A percentile compares a stretch with the other conserved stretches of the same genome.
Evolutionary conservation across 1,140 invertebrate genomes (phyloP).

Genomic region (Lordiphosa stackelbergi): DNA sequence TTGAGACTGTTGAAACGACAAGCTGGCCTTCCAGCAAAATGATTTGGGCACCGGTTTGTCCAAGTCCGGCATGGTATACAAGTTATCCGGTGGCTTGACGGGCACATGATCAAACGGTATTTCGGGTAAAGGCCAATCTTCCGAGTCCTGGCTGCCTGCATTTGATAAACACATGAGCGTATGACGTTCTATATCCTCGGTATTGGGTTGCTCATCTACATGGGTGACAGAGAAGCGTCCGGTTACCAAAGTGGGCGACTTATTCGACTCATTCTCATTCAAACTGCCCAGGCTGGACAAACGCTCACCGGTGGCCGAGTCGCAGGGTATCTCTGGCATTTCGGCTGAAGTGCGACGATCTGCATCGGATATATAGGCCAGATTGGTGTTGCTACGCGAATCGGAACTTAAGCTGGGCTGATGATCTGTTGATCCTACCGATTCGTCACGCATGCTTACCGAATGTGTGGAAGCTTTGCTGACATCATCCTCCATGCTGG

Average conservation of each 20-base stretch:
- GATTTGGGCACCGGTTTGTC: slow-evolving; percentile 75
- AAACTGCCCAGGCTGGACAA: slow-evolving; percentile 71
- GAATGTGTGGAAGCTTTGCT: slow-evolving; percentile 88
- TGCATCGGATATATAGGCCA: slow-evolving; percentile 85
- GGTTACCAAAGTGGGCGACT: slow-evolving; percentile 77
- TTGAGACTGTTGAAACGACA: slow-evolving; percentile 70
- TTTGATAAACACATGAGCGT: slow-evolving; percentile 75
- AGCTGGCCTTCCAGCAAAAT: slow-evolving; percentile 73
- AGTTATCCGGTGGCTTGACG: slow-evolving; percentile 61
- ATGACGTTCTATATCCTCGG: slow-evolving; percentile 59
- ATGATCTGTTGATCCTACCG: slow-evolving; percentile 87
- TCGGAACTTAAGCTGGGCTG: slow-evolving; percentile 91
- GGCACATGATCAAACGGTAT: slow-evolving; percentile 78
- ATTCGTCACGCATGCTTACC: slow-evolving; percentile 89
- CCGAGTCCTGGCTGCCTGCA: slow-evolving; percentile 82
- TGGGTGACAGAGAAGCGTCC: slow-evolving; percentile 75
- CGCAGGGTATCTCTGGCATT: slow-evolving; percentile 88
- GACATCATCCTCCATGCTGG: slow-evolving; percentile 87
- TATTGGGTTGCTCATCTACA: slow-evolving; percentile 58
- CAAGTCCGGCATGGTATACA: slow-evolving; percentile 69
- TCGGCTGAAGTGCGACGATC: slow-evolving; percentile 88
- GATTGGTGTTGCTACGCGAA: slow-evolving; percentile 84
- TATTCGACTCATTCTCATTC: slow-evolving; percentile 79
- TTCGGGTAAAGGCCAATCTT: slow-evolving; percentile 84
- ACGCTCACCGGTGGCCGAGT: slow-evolving; percentile 79